phyloP scores from a whole-genome alignment of 1,140 invertebrate genomes.

The Colletes latitarsis region DNA sequence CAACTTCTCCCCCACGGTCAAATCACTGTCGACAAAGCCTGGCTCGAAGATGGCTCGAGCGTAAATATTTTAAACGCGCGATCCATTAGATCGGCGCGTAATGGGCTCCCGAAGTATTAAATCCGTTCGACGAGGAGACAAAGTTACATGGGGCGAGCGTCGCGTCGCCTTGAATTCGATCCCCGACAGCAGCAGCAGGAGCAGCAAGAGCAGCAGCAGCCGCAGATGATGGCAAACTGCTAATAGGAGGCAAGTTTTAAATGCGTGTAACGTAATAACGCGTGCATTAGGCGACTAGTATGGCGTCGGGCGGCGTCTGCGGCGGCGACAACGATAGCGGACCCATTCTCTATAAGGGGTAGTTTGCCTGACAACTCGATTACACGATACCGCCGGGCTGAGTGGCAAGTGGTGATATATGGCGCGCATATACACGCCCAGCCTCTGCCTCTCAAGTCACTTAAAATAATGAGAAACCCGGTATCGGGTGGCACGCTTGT shows the following conservation, averaged over 20 bases:
- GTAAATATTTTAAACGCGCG: constrained; percentile 15
- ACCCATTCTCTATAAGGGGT: constrained; percentile 70
- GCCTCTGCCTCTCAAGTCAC: constrained; percentile 58
- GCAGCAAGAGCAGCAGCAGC: constrained; percentile 7
- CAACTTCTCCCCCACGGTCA: neutral
- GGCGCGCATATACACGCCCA: constrained; percentile 60
- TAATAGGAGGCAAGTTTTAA: constrained; percentile 70
- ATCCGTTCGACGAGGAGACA: constrained; percentile 52
- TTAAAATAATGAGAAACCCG: constrained; percentile 67
- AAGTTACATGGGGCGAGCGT: constrained; percentile 47
- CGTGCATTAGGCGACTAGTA: constrained; percentile 70
- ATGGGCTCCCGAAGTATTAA: constrained; percentile 50
- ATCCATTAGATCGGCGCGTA: constrained; percentile 30
- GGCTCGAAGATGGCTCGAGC: neutral
- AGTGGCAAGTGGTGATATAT: constrained; percentile 74
- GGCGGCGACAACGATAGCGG: constrained; percentile 66
- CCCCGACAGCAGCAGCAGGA: constrained; percentile 46
- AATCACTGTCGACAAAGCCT: no score
- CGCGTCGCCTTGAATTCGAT: constrained; percentile 56
- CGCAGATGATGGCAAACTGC: constrained; percentile 65
- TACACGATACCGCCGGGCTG: constrained; percentile 69
- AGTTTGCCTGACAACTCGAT: constrained; percentile 76
- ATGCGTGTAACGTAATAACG: constrained; percentile 71
- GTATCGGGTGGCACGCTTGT: constrained; percentile 59
- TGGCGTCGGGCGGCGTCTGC: constrained; percentile 66